Conservation (phyloP, 1,140 invertebrate species). For the Heliothis virescens region DNA sequence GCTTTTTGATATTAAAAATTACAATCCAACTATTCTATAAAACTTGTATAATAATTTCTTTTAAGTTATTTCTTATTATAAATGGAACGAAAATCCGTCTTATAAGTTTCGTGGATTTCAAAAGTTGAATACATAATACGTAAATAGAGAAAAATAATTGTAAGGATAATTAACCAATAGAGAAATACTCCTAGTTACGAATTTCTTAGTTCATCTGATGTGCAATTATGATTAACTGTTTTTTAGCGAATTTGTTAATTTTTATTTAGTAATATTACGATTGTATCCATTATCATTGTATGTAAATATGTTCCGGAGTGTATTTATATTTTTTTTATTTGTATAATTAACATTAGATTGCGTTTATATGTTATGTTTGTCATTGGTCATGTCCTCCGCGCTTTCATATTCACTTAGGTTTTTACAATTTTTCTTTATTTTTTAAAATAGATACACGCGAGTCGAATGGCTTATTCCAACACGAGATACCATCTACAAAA, state of each 20-base stretch:
- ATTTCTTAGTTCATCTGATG: conserved; percentile 74
- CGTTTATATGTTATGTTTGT: conserved; percentile 63
- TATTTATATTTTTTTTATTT: conserved; percentile 72
- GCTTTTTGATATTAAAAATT: conserved; percentile 75
- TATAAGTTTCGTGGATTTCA: conserved; percentile 78
- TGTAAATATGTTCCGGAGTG: conserved; percentile 82
- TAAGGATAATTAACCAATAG: conserved; percentile 82
- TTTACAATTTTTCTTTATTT: conserved; percentile 53
- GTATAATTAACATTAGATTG: conserved; percentile 65
- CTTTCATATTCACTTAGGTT: conserved; percentile 56
- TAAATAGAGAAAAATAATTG: conserved; percentile 77
- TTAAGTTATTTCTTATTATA: conserved; percentile 59
- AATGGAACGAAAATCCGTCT: conserved; percentile 78
- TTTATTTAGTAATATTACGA: conserved; percentile 59
- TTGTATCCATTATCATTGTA: conserved; percentile 71
- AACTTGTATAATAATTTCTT: conserved; percentile 48
- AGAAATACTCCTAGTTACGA: conserved; percentile 74
- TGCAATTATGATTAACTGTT: conserved; percentile 74
- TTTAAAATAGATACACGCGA: conserved; percentile 55
- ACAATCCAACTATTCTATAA: conserved; percentile 51
- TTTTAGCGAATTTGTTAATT: conserved; percentile 85
- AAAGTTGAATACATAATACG: conserved; percentile 77
- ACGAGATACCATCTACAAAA: neutral
- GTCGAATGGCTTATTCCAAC: conserved; percentile 66
- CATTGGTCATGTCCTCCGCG: conserved; percentile 60